Conservation (phyloP, 2,113 vertebrate species). For the Climacteris rufus region DNA sequence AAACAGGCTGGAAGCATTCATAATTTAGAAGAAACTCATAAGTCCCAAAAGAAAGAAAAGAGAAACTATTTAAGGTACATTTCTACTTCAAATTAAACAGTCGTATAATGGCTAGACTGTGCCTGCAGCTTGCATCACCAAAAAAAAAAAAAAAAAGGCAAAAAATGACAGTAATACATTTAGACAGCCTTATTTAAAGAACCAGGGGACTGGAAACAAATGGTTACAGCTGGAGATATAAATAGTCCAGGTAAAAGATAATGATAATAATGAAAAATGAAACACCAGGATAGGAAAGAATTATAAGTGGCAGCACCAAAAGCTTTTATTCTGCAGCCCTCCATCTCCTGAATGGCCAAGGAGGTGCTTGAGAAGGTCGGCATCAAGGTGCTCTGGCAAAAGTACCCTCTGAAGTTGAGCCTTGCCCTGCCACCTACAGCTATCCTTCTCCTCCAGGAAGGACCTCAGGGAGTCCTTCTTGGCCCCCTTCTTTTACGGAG, state of each 20-base stretch:
- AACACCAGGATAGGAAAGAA: background rate
- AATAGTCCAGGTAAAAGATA: background rate
- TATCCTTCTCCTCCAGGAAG: background rate
- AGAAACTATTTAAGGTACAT: background rate
- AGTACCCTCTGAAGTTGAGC: background rate
- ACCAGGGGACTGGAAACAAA: background rate
- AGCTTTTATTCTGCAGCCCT: background rate
- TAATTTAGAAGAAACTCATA: background rate
- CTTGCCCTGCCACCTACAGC: background rate
- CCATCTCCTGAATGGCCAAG: background rate
- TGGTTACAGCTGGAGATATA: background rate
- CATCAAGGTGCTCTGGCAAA: background rate
- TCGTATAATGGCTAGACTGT: background rate
- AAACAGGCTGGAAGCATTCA: background rate
- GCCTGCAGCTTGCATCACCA: background rate
- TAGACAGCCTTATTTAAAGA: constrained; percentile 7
- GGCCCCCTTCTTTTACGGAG: background rate
- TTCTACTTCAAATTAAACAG: background rate
- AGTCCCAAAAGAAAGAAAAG: background rate
- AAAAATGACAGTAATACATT: background rate
- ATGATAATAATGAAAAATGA: background rate
- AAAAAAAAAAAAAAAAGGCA: background rate
- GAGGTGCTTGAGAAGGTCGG: accelerated
- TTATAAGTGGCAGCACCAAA: background rate
- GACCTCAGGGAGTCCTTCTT: background rate